Evolutionary conservation across 1,140 invertebrate genomes (phyloP).

Genomic region (Potamilus streckersoni): DNA sequence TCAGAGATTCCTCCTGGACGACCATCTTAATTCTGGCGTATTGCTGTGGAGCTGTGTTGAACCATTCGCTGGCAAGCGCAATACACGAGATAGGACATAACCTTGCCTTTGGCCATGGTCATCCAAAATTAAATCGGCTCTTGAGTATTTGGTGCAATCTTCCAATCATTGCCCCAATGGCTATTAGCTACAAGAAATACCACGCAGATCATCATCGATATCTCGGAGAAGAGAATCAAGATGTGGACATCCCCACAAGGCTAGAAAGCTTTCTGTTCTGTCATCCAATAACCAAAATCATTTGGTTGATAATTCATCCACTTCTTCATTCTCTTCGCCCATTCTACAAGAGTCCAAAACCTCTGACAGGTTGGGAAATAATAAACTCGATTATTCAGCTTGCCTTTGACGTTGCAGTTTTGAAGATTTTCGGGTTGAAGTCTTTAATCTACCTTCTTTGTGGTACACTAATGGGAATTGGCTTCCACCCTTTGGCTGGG

Average conservation of each 20-base stretch:
- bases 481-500: slow-evolving; percentile 96
- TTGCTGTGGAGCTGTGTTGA: slow-evolving; percentile 61
- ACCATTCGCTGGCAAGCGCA: slow-evolving; percentile 65
- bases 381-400: slow-evolving; percentile 90
- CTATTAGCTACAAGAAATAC: slow-evolving; percentile 67
- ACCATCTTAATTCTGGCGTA: slow-evolving; percentile 58
- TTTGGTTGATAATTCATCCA: slow-evolving; percentile 64
- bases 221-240: slow-evolving; percentile 61
- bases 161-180: slow-evolving; percentile 64
- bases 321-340: slow-evolving; percentile 60
- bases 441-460: slow-evolving; percentile 85
- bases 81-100: slow-evolving; percentile 69
- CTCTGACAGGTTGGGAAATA: slow-evolving; percentile 81
- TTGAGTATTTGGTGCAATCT: slow-evolving; percentile 66
- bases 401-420: slow-evolving; percentile 82
- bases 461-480: slow-evolving; percentile 93
- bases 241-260: slow-evolving; percentile 65
- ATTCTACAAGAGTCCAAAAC: slow-evolving; percentile 77
- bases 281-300: slow-evolving; percentile 60
- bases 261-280: slow-evolving; percentile 61
- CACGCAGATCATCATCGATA: slow-evolving; percentile 67
- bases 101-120: slow-evolving; percentile 64
- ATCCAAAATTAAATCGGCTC: slow-evolving; percentile 57
- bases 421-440: slow-evolving; percentile 82
- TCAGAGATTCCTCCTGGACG: slow-evolving; percentile 56